Evolutionary conservation across 2,888 invertebrate species (phyloP).

Genomic region (Papilio elwesi): DNA sequence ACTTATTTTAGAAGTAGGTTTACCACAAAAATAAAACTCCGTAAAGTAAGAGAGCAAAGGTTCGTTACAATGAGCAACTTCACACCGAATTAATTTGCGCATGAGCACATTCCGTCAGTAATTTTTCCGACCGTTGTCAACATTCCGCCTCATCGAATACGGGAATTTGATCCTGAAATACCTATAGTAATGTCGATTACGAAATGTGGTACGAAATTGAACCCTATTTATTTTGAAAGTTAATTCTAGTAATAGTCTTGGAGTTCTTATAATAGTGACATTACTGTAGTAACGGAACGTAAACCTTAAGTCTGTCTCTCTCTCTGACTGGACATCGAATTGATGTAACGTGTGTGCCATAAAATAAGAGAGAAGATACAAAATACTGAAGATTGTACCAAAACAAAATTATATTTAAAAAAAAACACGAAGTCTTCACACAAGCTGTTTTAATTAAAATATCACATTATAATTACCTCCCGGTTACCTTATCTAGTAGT

Average conservation of each 20-base stretch:
- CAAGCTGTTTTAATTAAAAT: too few relatives aligned
- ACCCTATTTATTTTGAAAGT: background rate
- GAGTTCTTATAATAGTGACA: too few relatives aligned
- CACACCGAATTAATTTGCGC: slow-evolving; percentile 32
- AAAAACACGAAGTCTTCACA: too few relatives aligned
- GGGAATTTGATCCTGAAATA: background rate
- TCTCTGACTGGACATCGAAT: too few relatives aligned
- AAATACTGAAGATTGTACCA: too few relatives aligned
- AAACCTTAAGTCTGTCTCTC: too few relatives aligned
- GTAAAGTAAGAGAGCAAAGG: slow-evolving; percentile 32
- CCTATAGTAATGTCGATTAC: background rate
- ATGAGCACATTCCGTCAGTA: slow-evolving; percentile 38
- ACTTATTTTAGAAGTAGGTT: background rate
- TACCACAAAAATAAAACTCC: background rate
- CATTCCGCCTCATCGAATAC: slow-evolving; percentile 24
- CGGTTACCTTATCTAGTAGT: too few relatives aligned
- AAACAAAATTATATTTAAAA: too few relatives aligned
- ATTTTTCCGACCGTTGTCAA: slow-evolving; percentile 26
- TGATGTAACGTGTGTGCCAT: too few relatives aligned
- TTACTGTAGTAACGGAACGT: too few relatives aligned
- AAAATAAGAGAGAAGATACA: too few relatives aligned
- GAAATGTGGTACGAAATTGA: background rate
- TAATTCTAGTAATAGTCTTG: background rate
- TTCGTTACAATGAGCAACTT: slow-evolving; percentile 32
- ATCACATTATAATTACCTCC: too few relatives aligned